phyloP scores from a whole-genome alignment of 2,888 invertebrate genomes.

The Hydrotaea cyrtoneurina region DNA sequence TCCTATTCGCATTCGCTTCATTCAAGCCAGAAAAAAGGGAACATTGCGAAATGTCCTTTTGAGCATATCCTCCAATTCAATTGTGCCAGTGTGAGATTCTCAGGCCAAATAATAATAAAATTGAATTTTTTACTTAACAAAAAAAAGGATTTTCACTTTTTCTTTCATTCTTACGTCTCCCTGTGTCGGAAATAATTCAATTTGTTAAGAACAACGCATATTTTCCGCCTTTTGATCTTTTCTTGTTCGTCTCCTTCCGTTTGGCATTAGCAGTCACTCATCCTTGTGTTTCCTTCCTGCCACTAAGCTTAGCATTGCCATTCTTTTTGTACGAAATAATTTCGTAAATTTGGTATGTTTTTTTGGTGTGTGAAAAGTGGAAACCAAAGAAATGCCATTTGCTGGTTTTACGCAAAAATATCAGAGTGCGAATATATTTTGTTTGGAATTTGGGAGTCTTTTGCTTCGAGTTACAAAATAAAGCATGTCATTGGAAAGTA shows the following conservation, averaged over 20 bases:
- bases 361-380: slow-evolving; percentile 34
- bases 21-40: background rate
- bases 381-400: slow-evolving; percentile 70
- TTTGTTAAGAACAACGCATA: slow-evolving; percentile 66
- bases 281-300: slow-evolving; percentile 23
- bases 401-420: slow-evolving; percentile 71
- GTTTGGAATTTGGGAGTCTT: too few relatives aligned
- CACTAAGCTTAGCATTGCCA: slow-evolving; percentile 8
- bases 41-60: slow-evolving; percentile 15
- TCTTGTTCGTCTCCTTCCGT: slow-evolving; percentile 55
- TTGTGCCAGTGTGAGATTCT: background rate
- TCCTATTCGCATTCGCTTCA: background rate
- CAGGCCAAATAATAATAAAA: slow-evolving; percentile 30
- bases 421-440: slow-evolving; percentile 50
- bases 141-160: slow-evolving; percentile 22
- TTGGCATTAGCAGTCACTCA: slow-evolving; percentile 53
- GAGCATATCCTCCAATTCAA: slow-evolving; percentile 1
- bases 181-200: slow-evolving; percentile 69
- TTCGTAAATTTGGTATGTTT: slow-evolving; percentile 28
- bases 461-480: background rate
- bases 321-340: slow-evolving; percentile 31
- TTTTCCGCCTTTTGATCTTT: slow-evolving; percentile 69
- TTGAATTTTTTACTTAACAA: slow-evolving; percentile 31
- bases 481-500: background rate
- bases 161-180: background rate